These are phyloP conservation scores for Dipodomys ordii DNA, from an alignment of 2,113 vertebrate genomes.

Conservation along the genomic window DNA sequence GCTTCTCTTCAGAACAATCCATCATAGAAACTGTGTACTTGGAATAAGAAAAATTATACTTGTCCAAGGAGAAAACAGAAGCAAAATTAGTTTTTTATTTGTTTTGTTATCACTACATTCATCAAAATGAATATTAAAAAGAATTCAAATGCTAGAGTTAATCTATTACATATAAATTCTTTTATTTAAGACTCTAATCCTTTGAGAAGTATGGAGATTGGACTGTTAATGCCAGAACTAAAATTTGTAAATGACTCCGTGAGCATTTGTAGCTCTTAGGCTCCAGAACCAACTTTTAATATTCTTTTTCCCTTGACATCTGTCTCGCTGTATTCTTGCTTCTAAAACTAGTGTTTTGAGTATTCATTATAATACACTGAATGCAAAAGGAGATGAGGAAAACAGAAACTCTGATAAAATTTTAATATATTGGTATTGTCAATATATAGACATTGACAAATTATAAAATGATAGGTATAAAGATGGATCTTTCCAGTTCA, in stretches of 20 bases:
- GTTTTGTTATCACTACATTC: slow-evolving; percentile 10
- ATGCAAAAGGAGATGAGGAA: neutral
- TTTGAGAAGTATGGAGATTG: neutral
- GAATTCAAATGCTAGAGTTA: neutral
- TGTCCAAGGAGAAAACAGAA: neutral
- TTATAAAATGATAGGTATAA: neutral
- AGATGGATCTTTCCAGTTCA: neutral
- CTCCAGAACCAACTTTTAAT: neutral
- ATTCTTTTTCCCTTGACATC: neutral
- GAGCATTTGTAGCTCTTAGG: slow-evolving; percentile 13
- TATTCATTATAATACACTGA: neutral
- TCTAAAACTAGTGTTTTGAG: neutral
- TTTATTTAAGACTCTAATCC: neutral
- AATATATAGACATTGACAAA: neutral
- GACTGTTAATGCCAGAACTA: neutral
- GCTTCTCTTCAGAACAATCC: slow-evolving; percentile 38
- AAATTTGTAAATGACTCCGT: slow-evolving; percentile 27
- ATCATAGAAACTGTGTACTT: neutral
- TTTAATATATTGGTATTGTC: slow-evolving; percentile 25
- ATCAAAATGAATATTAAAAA: slow-evolving; percentile 49
- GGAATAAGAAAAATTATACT: slow-evolving; percentile 4
- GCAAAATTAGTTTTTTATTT: neutral
- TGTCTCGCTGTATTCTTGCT: neutral
- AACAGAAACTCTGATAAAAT: neutral
- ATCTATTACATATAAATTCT: neutral